Evolutionary conservation across 1,140 invertebrate genomes (phyloP), one percentile per base, ranked within the genome.

Genomic region (Solenopsis invicta): DNA sequence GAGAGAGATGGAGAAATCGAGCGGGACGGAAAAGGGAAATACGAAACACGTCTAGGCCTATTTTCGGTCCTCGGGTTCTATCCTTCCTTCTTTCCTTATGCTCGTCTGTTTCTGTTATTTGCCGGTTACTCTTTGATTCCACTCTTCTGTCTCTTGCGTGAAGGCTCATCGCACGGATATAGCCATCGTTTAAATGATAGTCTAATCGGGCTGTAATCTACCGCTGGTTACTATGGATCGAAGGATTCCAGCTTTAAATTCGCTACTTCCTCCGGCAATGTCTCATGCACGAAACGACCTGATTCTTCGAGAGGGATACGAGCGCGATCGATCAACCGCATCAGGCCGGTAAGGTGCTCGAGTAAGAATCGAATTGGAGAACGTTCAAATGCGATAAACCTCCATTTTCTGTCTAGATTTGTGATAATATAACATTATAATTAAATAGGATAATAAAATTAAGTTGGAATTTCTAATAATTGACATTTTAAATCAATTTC

Each of bases 31-130:
- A 88, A 87, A 90, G 86, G 86, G 84, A 89, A 90, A 90, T 71
- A 85, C 77, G 66, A 87, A 64, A 87, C 76, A 87, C 71, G 59
- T 87, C 74, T 78, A 87, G 84, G 86, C 84, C 84, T 91, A 91
- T 91, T 91, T 89, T 91, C 77, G 85, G 76, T 41, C 45, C 69
- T 78, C 76, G 50, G 21, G 12, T 48, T 13, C 82, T 86, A 59
- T 85, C 64, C 45, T 85, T 74, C 71, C 45, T 76, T 66, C 52
- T 54, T 54, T n/a, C 50, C 74, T 37, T 12, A 18, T 64, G 24
- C 72, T 37, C 66, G 13, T 66, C 21, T 56, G 45, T 59, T 45
- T 80, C 64, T 50, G 4, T 21, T 52, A 82, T 71, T 69, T 41
- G 24, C 48, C n/a, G 21, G 24, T 10, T 48, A 56, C 29, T 67